These are phyloP conservation scores for Eremophila alpestris DNA, from an alignment of 2,797 vertebrate genomes.

Conservation along the genomic window DNA sequence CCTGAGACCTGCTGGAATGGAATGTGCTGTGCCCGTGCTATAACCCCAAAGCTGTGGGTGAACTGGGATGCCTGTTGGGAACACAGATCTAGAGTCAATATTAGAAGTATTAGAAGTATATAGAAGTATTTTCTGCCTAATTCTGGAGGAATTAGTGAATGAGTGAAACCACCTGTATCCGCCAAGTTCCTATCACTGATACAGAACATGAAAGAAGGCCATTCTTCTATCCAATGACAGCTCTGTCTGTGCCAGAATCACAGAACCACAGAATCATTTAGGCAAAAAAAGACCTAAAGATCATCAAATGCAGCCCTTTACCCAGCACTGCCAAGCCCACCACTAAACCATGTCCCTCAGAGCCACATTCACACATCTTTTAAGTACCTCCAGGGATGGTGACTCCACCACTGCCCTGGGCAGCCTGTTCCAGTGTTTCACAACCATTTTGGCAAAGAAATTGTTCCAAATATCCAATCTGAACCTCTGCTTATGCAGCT, in stretches of 20 bases:
- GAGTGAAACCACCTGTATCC: neutral
- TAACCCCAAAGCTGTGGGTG: neutral
- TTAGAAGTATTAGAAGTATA: neutral
- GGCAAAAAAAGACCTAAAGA: neutral
- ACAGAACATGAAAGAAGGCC: neutral
- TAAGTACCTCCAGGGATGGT: neutral
- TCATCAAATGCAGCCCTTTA: neutral
- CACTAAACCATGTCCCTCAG: neutral
- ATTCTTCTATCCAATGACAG: neutral
- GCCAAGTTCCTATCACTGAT: neutral
- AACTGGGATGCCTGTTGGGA: neutral
- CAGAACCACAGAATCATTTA: neutral
- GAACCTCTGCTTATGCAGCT: neutral
- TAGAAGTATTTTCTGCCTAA: neutral
- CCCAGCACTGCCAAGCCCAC: neutral
- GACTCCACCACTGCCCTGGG: neutral
- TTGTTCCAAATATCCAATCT: neutral
- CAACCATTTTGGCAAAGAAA: neutral
- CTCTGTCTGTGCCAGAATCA: neutral
- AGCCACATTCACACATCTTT: rapidly evolving
- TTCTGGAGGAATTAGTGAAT: neutral
- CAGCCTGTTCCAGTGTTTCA: neutral
- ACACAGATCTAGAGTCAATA: neutral
- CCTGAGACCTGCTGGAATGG: neutral
- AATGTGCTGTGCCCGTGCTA: rapidly evolving